Base-by-base conservation (phyloP, 2,888 invertebrate species). In the Dicyrtomina minuta region DNA sequence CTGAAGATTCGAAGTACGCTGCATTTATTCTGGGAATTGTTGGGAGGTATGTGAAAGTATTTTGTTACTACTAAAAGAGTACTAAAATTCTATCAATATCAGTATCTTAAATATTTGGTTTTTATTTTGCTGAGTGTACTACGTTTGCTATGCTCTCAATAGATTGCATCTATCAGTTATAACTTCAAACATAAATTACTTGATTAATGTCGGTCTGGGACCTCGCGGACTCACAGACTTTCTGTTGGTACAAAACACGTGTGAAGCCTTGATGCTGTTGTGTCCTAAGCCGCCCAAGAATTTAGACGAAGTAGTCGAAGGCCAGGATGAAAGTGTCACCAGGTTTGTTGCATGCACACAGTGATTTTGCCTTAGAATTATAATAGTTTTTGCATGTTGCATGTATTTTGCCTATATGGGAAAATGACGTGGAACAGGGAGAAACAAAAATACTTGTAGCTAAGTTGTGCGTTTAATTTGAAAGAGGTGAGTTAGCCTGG, bases 181-280 rank as follows among this genome's bases (percentile, higher is more conserved):
- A 3, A 74, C 74, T 12, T 51, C 74, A 3, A 77, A 77, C 51
- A 66, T 75, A 5, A 33, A 65, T 10, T 68, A 64, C n/a, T 46
- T 75, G 33, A 73, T 77, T 51, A 69, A 71, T 6, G 56, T 70
- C 22, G 77, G 77, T 2, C 55, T 77, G 3, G 74, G 75, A 13
- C 58, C 65, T 43, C 24, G 74, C 17, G 77, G 70, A 1, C 13
- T 74, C 1, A 69, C 72, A 12, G 72, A 76, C 53, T 73, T 69
- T 61, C 65, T 71, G 15, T 43, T 77, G 8, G 76, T 70, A 0
- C 71, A 70, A 55, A 71, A 72, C n/a, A 76, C 76, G 2, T 70
- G 71, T 55, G 75, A 74, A 66, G 73, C 75, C 3, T 62, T 77
- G n/a, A 55, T 77, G 49, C 65, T 71, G 61, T 70, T 74, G 39